These are phyloP conservation scores for Leptobrachium ailaonicum DNA, from an alignment of 2,113 vertebrate species.

Conservation along the genomic window DNA sequence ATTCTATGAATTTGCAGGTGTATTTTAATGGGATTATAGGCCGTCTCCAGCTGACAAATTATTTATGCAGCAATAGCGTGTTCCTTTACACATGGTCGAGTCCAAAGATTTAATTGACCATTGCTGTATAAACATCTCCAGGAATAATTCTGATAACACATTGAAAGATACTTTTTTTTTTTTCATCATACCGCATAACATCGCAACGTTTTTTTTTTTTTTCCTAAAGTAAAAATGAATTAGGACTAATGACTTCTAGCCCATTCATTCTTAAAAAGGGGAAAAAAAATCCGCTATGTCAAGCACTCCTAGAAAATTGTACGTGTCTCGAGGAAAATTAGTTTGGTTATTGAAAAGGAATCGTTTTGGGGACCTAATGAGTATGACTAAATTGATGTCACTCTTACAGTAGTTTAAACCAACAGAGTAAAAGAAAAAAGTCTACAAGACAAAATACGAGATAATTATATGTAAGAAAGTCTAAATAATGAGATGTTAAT, in stretches of 20 bases:
- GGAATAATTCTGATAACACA: constrained; percentile 23
- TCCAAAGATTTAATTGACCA: no score
- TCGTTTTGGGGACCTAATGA: constrained; percentile 70
- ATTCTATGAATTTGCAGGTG: no score
- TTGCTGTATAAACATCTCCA: constrained; percentile 15
- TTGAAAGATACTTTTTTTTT: constrained; percentile 18
- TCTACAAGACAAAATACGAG: constrained; percentile 69
- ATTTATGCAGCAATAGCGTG: no score
- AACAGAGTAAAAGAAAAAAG: constrained; percentile 60
- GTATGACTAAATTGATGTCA: constrained; percentile 67
- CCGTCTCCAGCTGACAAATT: no score
- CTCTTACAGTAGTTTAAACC: constrained; percentile 69
- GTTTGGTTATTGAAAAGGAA: constrained; percentile 64
- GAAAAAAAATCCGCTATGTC: constrained; percentile 22
- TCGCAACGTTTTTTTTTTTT: constrained; percentile 16
- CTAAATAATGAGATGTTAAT: constrained; percentile 79
- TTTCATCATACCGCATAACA: neutral
- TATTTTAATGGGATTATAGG: no score
- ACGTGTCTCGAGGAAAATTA: constrained; percentile 61
- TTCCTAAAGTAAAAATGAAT: constrained; percentile 27
- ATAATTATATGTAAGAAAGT: constrained; percentile 75
- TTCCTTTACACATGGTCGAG: no score
- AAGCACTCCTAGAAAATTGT: constrained; percentile 41
- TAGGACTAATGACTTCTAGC: constrained; percentile 35
- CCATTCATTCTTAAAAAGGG: constrained; percentile 34